Conservation (phyloP, 2,797 vertebrate species). For the Enoplosus armatus region DNA sequence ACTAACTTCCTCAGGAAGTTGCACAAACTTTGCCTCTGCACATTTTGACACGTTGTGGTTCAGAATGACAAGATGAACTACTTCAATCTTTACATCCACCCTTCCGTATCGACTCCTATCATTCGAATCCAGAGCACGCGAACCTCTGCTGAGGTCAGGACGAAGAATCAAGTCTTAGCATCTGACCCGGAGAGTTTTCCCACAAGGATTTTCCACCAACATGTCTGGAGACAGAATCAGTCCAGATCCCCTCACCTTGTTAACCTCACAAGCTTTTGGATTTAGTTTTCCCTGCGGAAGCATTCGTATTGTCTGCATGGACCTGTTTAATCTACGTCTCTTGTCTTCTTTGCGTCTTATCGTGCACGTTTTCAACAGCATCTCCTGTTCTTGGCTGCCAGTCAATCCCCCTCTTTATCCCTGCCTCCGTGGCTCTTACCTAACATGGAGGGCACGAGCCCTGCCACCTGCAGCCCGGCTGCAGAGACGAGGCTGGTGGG, state of each 20-base stretch:
- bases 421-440: conserved; percentile 30
- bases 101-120: not conserved
- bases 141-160: not conserved
- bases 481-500: not conserved
- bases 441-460: conserved; percentile 33
- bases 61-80: conserved; percentile 10
- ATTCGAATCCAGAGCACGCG: not conserved
- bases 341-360: conserved; percentile 7
- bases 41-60: conserved; percentile 40
- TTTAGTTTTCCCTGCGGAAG: not conserved
- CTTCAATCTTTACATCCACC: not conserved
- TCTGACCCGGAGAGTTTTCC: not conserved
- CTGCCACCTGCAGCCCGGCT: conserved; percentile 47
- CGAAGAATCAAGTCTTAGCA: not conserved
- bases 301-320: conserved; percentile 7
- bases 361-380: conserved; percentile 18
- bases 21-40: conserved; percentile 21
- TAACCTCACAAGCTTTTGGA: not conserved
- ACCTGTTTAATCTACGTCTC: not conserved
- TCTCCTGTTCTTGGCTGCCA: conserved; percentile 59
- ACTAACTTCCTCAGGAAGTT: conserved; percentile 80
- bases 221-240: not conserved
- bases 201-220: not conserved
- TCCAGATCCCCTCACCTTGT: not conserved
- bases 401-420: conserved; percentile 70